Conservation (phyloP, 2,888 invertebrate genomes). For the Lasioglossum calceatum region DNA sequence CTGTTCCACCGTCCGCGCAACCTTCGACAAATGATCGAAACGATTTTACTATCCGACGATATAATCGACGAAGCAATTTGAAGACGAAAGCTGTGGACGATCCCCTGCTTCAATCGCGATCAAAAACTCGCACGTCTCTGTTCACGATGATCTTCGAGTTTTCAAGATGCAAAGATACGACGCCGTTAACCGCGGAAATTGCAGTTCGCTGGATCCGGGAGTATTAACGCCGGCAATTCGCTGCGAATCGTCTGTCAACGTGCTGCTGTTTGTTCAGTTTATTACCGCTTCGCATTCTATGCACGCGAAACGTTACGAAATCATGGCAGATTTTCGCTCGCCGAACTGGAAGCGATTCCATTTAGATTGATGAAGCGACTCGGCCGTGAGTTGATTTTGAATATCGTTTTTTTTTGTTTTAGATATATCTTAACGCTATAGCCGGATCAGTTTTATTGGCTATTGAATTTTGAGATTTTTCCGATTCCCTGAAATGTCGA, state of each 20-base stretch:
- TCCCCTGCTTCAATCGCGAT: neutral
- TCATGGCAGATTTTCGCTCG: neutral
- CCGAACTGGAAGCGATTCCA: conserved; percentile 14
- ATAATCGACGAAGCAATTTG: conserved; percentile 6
- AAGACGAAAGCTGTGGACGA: neutral
- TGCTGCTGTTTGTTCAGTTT: conserved; percentile 29
- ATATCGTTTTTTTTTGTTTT: neutral
- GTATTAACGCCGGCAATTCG: neutral
- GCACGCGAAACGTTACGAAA: conserved; percentile 46
- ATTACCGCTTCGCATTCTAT: conserved; percentile 36
- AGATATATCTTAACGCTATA: neutral
- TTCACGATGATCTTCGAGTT: neutral
- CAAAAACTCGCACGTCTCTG: too few species aligned
- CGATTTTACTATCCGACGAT: neutral
- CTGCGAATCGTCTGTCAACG: conserved; percentile 26
- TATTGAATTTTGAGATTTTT: neutral
- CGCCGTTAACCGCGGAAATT: conserved; percentile 5
- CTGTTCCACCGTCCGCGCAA: conserved; percentile 42
- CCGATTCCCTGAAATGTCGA: neutral
- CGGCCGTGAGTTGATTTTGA: neutral
- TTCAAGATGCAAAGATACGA: neutral
- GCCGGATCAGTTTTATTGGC: neutral
- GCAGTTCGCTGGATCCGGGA: neutral
- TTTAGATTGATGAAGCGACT: conserved; percentile 12
- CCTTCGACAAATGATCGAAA: conserved; percentile 36